Base-by-base conservation (phyloP, 1,140 invertebrate species). In the Limonius californicus region DNA sequence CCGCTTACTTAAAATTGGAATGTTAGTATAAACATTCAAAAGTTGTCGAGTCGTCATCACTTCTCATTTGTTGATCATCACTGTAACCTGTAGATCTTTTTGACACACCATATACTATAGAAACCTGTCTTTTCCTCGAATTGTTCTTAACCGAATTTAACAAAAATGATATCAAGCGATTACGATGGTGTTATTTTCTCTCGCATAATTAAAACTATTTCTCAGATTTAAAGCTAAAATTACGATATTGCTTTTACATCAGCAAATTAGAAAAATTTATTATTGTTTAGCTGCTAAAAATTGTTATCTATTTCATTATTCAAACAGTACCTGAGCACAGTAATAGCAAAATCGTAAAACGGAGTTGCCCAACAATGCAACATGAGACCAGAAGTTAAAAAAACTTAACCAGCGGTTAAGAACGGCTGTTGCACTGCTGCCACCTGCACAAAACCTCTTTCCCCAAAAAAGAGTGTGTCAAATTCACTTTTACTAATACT, bases 381-480 rank as follows among this genome's bases (percentile, higher is more conserved):
- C 42, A 45, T n/a, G 16, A 45, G 42, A 15, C n/a, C 16, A 6
- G 42, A 50, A 50, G 14, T 50, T 18, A 18, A 50, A 19, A 7
- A 2, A 50, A 21, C 45, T 50, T 50, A 50, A 50, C 45, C 69
- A 64, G 27, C 68, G 70, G 72, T 75, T 75, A 70, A 75, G 73
- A 72, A 68, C 67, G 62, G 67, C 64, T 69, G 62, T 68, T 43
- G 66, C 70, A 72, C 70, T 64, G 66, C 66, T 72, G 62, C 67
- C 61, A 55, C 65, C 70, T 64, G 76, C 72, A 77, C 76, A 78
- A 80, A 77, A 81, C 77, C 78, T 81, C 81, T 81, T 78, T 78
- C 76, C 78, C 80, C 80, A 80, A 83, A 82, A 84, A 83, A 83
- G 82, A 83, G 81, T 84, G 83, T 83, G 81, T 79, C 80, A 84